Conservation (phyloP, 2,888 invertebrate genomes). For the Danaus chrysippus region DNA sequence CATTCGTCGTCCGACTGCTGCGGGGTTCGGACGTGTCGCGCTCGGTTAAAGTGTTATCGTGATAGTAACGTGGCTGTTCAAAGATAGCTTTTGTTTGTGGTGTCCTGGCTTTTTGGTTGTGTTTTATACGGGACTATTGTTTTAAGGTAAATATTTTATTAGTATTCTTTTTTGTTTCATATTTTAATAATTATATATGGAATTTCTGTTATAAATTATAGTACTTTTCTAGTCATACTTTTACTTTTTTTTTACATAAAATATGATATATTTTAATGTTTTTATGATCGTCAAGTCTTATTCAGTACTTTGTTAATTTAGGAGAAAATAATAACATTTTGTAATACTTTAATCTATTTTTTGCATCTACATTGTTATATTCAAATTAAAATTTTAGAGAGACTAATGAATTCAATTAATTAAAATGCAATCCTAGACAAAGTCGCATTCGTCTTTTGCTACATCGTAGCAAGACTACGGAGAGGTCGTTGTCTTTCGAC, state of each 20-base stretch:
- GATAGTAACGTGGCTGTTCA: conserved; percentile 54
- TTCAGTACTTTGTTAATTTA: too few species aligned
- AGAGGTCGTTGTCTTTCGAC: neutral
- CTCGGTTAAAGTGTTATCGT: conserved; percentile 11
- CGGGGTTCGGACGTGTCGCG: conserved; percentile 44
- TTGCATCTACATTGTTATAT: neutral
- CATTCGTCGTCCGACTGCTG: conserved; percentile 57
- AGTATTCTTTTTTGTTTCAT: neutral
- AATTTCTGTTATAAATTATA: too few species aligned
- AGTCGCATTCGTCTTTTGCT: neutral
- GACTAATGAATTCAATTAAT: neutral
- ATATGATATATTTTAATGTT: too few species aligned
- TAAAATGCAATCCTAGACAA: neutral
- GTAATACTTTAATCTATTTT: too few species aligned
- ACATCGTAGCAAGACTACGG: neutral
- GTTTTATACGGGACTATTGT: conserved; percentile 39
- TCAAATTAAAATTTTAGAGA: neutral
- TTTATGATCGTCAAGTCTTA: too few species aligned
- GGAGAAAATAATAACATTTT: too few species aligned
- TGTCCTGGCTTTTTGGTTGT: conserved; percentile 31
- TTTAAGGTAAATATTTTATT: conserved; percentile 19
- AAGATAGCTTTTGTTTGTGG: conserved; percentile 51
- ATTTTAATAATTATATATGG: too few species aligned
- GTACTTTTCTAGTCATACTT: too few species aligned
- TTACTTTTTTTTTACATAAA: too few species aligned